Base-by-base conservation (phyloP, 1,140 invertebrate genomes). In the Drosophila bipectinata region DNA sequence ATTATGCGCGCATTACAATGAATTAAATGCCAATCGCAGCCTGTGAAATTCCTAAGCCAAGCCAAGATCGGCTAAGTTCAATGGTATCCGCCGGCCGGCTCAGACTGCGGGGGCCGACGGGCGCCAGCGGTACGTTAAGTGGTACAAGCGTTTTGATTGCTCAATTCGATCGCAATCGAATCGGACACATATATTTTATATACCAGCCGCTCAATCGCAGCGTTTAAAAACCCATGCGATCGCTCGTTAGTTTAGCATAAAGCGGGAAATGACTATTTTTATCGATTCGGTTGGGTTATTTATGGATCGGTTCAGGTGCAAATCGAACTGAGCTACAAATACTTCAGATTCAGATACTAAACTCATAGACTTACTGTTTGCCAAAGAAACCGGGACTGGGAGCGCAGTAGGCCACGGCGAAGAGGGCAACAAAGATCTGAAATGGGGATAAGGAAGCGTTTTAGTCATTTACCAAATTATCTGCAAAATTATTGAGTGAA, bases 371-470 rank as follows among this genome's bases (percentile, higher is more conserved):
- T 90, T 54, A 90, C 89, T 90, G 89, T 71, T 90, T 90, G 80
- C 89, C 84, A 71, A 90, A 90, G 85, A 89, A 89, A 32, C 89
- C 89, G 39, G 89, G 89, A 76, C 81, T 68, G 48, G 89, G 89
- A 15, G 89, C 84, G 15, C 59, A 62, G 57, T 87, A 87, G 18
- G 81, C 89, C 76, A 91, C 62, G 39, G 85, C 84, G 54, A 89
- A 74, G 49, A 91, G 61, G 26, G 89, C 84, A 5, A 82, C 68
- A 60, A 91, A 77, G 47, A 91, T 69, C 89, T 91, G 56, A 45
- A 83, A 72, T n/a, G 21, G 39, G 34, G 21, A 47, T 58, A 57
- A 57, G 63, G 64, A 71, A 57, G 41, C 30, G 51, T 24, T 47
- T 47, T 14, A 14, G 39, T 4, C 34, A 44, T 24, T 18, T 51